Percentiles rank a stretch among this genome's conserved stretches.
Conservation (phyloP, 2,113 vertebrate species). For the Colaptes auratus region DNA sequence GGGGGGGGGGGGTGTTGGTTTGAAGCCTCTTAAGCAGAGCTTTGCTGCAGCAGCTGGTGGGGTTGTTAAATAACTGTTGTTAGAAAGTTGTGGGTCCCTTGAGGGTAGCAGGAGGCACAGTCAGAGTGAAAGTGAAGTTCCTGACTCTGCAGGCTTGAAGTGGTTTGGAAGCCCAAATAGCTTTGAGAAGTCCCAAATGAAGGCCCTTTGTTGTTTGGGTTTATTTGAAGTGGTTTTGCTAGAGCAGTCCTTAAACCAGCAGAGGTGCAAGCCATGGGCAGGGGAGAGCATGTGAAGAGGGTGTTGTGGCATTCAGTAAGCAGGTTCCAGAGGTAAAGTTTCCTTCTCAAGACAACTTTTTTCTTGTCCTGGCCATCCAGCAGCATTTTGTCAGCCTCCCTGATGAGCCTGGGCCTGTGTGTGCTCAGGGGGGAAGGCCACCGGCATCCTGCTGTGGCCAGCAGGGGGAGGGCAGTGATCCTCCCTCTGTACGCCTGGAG, state of each 20-base stretch:
- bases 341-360: neutral
- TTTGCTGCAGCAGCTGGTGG: neutral
- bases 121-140: constrained; percentile 71
- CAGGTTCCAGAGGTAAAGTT: neutral
- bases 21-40: neutral
- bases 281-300: neutral
- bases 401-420: too few relatives aligned
- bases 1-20: neutral
- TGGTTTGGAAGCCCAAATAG: constrained; percentile 61
- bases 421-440: too few relatives aligned
- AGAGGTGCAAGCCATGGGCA: neutral
- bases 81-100: constrained; percentile 66
- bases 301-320: neutral
- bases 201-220: constrained; percentile 21
- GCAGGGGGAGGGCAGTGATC: too few relatives aligned
- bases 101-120: constrained; percentile 32
- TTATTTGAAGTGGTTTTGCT: constrained; percentile 69
- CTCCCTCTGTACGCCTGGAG: too few relatives aligned
- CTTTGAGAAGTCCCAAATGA: constrained; percentile 48
- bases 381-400: neutral
- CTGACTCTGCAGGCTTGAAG: constrained; percentile 32
- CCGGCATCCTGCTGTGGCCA: too few relatives aligned
- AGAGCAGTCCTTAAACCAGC: constrained; percentile 12
- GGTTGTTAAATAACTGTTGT: constrained; percentile 20
- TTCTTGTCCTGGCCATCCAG: neutral